Evolutionary conservation across 2,113 vertebrate genomes (phyloP).

Genomic region (Myrmecophaga tridactyla): DNA sequence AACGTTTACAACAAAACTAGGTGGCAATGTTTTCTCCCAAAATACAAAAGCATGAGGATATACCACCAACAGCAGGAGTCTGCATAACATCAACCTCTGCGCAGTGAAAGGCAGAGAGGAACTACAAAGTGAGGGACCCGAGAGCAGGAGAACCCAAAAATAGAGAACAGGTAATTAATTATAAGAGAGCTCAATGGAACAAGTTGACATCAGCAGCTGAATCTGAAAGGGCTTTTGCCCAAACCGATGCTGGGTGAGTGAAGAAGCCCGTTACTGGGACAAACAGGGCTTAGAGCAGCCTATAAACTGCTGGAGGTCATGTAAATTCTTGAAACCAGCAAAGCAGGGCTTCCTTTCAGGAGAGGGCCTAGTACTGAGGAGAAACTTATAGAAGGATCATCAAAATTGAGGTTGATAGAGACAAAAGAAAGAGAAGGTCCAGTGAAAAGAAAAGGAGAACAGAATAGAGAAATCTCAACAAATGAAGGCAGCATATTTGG

Average conservation of each 20-base stretch:
- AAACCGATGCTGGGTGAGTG: too few species aligned
- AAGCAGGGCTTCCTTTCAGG: neutral
- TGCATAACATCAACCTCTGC: neutral
- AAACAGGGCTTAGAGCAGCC: neutral
- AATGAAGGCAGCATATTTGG: neutral
- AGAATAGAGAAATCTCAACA: neutral
- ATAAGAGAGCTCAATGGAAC: neutral
- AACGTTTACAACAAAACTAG: neutral
- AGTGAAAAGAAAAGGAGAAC: neutral
- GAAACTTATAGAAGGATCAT: neutral
- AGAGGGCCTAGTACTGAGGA: neutral
- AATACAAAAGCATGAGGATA: neutral
- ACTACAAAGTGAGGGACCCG: neutral
- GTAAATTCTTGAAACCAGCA: neutral
- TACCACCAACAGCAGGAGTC: neutral
- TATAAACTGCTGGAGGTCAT: too few species aligned
- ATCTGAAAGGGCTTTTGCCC: neutral
- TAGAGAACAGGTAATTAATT: too few species aligned
- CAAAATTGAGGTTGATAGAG: neutral
- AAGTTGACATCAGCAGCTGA: neutral
- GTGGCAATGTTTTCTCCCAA: neutral
- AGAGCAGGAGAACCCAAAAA: neutral
- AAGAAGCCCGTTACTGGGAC: neutral
- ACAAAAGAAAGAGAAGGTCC: neutral
- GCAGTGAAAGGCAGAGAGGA: neutral